Base-by-base conservation (phyloP, 2,888 invertebrate genomes). In the Ashinkailepas kermadecensis region DNA sequence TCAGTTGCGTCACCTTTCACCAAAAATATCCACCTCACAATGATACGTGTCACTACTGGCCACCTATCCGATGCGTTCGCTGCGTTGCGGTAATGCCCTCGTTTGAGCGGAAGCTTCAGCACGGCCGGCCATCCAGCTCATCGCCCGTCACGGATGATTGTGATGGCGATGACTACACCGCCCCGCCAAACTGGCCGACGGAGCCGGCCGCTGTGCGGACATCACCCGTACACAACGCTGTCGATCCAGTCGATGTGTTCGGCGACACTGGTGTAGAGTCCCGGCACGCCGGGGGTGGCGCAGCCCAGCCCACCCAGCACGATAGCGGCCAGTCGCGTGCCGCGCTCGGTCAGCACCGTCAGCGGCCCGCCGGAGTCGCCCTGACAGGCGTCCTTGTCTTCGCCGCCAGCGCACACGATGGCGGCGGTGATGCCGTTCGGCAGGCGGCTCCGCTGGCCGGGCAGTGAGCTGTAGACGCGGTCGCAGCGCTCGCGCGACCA, bases 301-400 rank as follows among this genome's bases (percentile, higher is more conserved):
- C 80, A 80, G 15, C 80, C 80, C 4, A 80, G 7, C 10, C 80
- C 80, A 0, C 39, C 15, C 7, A 64, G 64, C 39, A 80, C 80
- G 11, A 80, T 21, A 8, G 64, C 80, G 25, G 13, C n/a, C 54
- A 80, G 80, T 8, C 64, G 25, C 6, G 64, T 56, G 8, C 62
- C 80, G 25, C 54, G 12, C 39, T 23, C 23, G 0, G 62, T 65
- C 39, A 39, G 15, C 23, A 56, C 54, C 0, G 65, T 80, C 64
- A 80, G 39, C 15, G 80, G 80, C 8, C 80, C 80, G 23, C 80
- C 80, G 18, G 80, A 80, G 80, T 80, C 80, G 54, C 80, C 80
- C 80, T 80, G 59, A 9, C 80, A 80, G 39, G 59, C 62, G 80
- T 80, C 80, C 59, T n/a, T n/a, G 58, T 54, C 80, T 0, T 0